Conservation (phyloP, 2,797 vertebrate species). For the Accipiter minullus region DNA sequence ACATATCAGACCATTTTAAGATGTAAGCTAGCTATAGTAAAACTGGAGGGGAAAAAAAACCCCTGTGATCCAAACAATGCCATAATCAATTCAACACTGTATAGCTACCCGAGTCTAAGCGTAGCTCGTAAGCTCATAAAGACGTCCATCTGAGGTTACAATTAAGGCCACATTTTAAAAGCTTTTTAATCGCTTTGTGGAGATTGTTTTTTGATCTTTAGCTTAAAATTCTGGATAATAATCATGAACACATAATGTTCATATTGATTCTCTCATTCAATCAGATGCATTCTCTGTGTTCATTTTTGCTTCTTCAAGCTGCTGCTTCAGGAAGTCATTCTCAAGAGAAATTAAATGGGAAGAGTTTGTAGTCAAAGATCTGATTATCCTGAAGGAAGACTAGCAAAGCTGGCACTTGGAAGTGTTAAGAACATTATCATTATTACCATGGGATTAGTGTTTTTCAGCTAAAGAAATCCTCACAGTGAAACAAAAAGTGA, state of each 20-base stretch:
- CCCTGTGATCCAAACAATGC: not conserved
- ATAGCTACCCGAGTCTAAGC: not conserved
- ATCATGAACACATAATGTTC: not conserved
- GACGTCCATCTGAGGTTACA: not conserved
- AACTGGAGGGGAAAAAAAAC: not conserved
- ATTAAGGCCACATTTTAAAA: not conserved
- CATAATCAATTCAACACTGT: not conserved
- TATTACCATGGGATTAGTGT: not conserved
- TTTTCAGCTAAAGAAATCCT: conserved; percentile 7
- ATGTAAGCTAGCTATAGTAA: not conserved
- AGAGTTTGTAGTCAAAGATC: not conserved
- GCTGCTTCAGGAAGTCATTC: not conserved
- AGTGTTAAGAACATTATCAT: not conserved
- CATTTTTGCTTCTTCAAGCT: not conserved
- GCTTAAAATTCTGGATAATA: not conserved
- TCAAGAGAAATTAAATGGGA: not conserved
- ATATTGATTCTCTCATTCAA: not conserved
- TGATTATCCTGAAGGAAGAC: not conserved
- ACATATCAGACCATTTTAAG: not conserved
- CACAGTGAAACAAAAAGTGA: not conserved
- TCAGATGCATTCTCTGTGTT: not conserved
- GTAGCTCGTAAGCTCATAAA: not conserved
- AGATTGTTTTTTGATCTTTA: not conserved
- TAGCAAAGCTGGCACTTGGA: not conserved
- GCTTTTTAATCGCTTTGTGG: not conserved